phyloP scores from a whole-genome alignment of 2,113 vertebrate species.

The Halcyon malimbica region DNA sequence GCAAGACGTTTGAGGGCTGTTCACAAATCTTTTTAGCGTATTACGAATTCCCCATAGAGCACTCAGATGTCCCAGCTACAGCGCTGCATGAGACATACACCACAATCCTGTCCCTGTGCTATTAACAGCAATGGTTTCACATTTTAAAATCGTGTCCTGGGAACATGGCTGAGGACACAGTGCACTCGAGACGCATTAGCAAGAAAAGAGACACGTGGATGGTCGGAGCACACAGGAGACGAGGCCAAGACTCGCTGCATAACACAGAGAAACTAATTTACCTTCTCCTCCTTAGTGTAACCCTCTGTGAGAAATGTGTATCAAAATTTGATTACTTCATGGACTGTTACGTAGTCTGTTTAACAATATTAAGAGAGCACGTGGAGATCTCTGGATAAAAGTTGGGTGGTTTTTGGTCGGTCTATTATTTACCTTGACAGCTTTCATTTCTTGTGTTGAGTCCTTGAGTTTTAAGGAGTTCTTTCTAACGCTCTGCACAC shows the following conservation, averaged over 20 bases:
- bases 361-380: not conserved
- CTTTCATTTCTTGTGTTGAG: not conserved
- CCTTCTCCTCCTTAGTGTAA: not conserved
- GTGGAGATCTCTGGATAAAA: not conserved
- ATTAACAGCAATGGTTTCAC: slow-evolving; percentile 4
- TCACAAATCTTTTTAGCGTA: not conserved
- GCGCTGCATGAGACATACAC: not conserved
- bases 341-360: not conserved
- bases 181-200: not conserved
- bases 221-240: not conserved
- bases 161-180: not conserved
- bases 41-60: not conserved
- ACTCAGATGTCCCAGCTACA: not conserved
- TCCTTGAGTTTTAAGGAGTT: not conserved
- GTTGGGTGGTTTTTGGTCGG: not conserved
- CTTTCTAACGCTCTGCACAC: not conserved
- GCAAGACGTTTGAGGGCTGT: not conserved
- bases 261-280: not conserved
- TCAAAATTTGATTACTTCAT: not conserved
- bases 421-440: not conserved
- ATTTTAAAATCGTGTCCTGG: not conserved
- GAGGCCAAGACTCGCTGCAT: not conserved
- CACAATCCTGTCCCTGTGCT: not conserved
- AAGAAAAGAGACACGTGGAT: not conserved
- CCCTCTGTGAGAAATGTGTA: not conserved